Evolutionary conservation across 2,888 invertebrate species (phyloP), one percentile per base, ranked within the genome.

Genomic region (Terebella lapidaria): DNA sequence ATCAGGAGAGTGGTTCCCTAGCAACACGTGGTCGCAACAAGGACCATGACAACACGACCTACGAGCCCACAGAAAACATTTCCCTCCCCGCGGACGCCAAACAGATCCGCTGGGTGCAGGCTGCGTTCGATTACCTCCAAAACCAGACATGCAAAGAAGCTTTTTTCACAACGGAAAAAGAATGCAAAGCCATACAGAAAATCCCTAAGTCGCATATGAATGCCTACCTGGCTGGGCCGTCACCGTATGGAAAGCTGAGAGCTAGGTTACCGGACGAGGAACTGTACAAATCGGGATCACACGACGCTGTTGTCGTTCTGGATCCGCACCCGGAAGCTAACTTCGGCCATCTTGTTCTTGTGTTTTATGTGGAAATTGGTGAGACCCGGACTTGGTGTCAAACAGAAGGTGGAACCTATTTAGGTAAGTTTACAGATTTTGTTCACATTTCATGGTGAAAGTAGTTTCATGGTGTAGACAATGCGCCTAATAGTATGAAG

Each of bases 291-390:
- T 66, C 72, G 5, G 77, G 77, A 10, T 65, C 71, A 26, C 82
- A 81, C 67, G 80, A 82, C 62, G 80, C 75, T 1, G 77, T 82
- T n/a, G 59, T 83, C 15, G 81, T 75, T 2, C 63, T 83, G 57
- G 84, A 84, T 66, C 84, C 83, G 1, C 82, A 81, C 65, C 84
- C 84, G 0, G 62, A 67, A 3, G 80, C 81, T n/a, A 80, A 81
- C 67, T 82, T 83, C 67, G 84, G 84, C 15, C 84, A 84, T 71
- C 77, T 83, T 42, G 75, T 84, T 5, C 67, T 82, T 35, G 79
- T 84, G 58, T 83, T 84, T 70, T 81, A 80, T 70, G 70, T 83
- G 47, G 81, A 83, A 63, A 63, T 74, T 29, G 71, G 72, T 47
- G 62, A 69, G 27, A 69, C 71, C 20, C 70, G 70, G 47, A 55